A percentile compares a stretch with the other conserved stretches of the same genome.
Evolutionary conservation across 1,140 invertebrate species (phyloP).

Genomic region (Neodiprion fabricii): DNA sequence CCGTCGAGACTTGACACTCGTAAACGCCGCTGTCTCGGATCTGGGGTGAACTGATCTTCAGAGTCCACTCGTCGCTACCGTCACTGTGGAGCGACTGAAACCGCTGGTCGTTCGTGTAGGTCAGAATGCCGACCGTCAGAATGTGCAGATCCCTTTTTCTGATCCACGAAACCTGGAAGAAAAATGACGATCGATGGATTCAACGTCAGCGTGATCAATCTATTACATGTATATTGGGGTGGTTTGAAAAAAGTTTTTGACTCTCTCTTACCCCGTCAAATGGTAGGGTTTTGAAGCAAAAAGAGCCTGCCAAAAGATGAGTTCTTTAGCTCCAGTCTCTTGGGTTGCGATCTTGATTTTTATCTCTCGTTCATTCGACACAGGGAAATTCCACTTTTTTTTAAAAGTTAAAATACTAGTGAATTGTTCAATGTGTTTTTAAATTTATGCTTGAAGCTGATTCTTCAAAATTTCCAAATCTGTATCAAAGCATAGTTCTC

Average conservation of each 20-base stretch:
- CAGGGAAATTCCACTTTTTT: no score
- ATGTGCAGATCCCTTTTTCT: slow-evolving; percentile 77
- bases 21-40: slow-evolving; percentile 77
- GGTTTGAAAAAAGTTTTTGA: not conserved
- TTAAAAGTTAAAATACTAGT: no score
- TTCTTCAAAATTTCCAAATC: no score
- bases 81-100: slow-evolving; percentile 83
- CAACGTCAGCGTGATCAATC: slow-evolving; percentile 7
- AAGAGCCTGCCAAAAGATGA: no score
- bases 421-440: no score
- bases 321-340: no score
- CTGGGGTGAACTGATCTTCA: slow-evolving; percentile 82
- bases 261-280: no score
- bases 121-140: slow-evolving; percentile 75
- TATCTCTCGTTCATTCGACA: no score
- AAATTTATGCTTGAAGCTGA: no score
- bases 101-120: slow-evolving; percentile 78
- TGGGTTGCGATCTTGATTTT: no score
- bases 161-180: slow-evolving; percentile 75
- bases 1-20: slow-evolving; percentile 88
- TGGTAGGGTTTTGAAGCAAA: no score
- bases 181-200: slow-evolving; percentile 11
- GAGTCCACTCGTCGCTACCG: slow-evolving; percentile 86
- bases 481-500: no score
- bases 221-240: not conserved